Percentiles rank a stretch among this genome's conserved stretches.
Evolutionary conservation across 2,888 invertebrate genomes (phyloP).

Genomic region (Macrosiphum euphorbiae): DNA sequence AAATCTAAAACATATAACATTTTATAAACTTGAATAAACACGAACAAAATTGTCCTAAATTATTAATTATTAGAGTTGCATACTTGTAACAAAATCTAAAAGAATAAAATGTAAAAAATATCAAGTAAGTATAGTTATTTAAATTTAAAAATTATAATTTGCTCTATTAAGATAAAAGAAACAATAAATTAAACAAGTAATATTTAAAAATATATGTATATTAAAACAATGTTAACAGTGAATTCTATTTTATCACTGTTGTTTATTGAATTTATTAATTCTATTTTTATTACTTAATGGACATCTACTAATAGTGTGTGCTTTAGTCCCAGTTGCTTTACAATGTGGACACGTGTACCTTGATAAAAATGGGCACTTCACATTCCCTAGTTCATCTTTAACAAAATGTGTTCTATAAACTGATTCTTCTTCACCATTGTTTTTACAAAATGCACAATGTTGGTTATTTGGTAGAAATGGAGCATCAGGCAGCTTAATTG

Average conservation of each 20-base stretch:
- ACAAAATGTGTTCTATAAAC: slow-evolving; percentile 78
- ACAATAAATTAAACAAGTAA: slow-evolving; percentile 53
- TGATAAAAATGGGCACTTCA: slow-evolving; percentile 81
- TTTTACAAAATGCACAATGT: slow-evolving; percentile 83
- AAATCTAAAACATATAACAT: slow-evolving; percentile 35
- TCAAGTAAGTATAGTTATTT: slow-evolving; percentile 52
- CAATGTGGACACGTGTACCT: slow-evolving; percentile 80
- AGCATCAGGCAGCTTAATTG: slow-evolving; percentile 39
- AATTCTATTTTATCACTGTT: slow-evolving; percentile 28
- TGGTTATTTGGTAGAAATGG: slow-evolving; percentile 57
- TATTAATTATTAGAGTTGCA: slow-evolving; percentile 18
- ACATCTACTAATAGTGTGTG: slow-evolving; percentile 85
- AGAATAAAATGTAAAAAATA: slow-evolving; percentile 49
- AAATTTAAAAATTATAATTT: slow-evolving; percentile 51
- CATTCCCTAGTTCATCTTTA: slow-evolving; percentile 74
- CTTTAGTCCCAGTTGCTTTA: slow-evolving; percentile 77
- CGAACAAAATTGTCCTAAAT: slow-evolving; percentile 52
- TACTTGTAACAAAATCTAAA: slow-evolving; percentile 26
- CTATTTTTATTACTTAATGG: slow-evolving; percentile 70
- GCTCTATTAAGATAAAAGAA: slow-evolving; percentile 45
- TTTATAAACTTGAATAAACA: slow-evolving; percentile 51
- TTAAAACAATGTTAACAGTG: slow-evolving; percentile 41
- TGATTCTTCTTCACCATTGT: slow-evolving; percentile 79
- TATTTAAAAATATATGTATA: slow-evolving; percentile 46
- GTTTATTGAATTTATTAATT: slow-evolving; percentile 37